A percentile compares a stretch with the other conserved stretches of the same genome.
Evolutionary conservation across 2,888 invertebrate species (phyloP).

Genomic region (Trypoxylon attenuatum): DNA sequence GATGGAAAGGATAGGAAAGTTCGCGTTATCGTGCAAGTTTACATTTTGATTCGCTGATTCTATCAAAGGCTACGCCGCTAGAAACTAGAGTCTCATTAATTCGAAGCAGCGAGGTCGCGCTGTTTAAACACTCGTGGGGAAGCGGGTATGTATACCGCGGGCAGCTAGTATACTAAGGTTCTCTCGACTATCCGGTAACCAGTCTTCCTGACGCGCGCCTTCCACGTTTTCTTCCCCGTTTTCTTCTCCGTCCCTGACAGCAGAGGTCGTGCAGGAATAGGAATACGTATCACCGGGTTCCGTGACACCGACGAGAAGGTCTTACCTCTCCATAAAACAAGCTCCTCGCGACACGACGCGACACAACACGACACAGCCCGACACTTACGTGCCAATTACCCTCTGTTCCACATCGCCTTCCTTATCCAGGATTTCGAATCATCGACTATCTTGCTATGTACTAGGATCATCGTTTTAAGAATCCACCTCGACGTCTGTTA

Average conservation of each 20-base stretch:
- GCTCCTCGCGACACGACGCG: constrained; percentile 13
- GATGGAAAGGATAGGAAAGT: constrained; percentile 33
- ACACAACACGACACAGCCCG: too few relatives aligned
- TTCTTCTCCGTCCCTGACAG: too few relatives aligned
- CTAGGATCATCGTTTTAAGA: too few relatives aligned
- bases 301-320: constrained; percentile 16
- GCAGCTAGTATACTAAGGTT: constrained; percentile 5
- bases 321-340: constrained; percentile 7
- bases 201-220: constrained; percentile 34
- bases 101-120: constrained; percentile 35
- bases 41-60: constrained; percentile 52
- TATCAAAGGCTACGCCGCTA: constrained; percentile 41
- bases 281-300: constrained; percentile 29
- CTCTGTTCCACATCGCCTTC: constrained; percentile 38
- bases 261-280: constrained; percentile 20
- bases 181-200: constrained; percentile 35
- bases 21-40: constrained; percentile 29
- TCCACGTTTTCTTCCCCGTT: constrained; percentile 16
- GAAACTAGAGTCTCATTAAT: constrained; percentile 48
- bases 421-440: constrained; percentile 38
- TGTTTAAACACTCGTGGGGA: constrained; percentile 25
- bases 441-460: too few relatives aligned
- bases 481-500: too few relatives aligned
- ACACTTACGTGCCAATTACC: constrained; percentile 54
- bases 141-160: too few relatives aligned